phyloP scores from a whole-genome alignment of 30 jellyfish, hydroid and myxozoan species.

The Hydra vulgaris region DNA sequence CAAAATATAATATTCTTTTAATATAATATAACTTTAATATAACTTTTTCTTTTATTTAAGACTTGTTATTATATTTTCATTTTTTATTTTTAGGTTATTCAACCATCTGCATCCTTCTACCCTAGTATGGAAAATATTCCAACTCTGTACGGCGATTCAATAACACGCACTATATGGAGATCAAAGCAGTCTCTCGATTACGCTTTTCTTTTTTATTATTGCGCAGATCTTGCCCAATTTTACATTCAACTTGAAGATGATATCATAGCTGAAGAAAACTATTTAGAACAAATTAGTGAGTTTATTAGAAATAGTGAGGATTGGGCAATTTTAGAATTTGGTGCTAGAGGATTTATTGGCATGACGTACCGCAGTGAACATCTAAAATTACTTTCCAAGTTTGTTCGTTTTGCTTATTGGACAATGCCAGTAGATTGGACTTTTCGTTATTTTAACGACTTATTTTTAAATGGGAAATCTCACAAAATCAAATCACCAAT shows the following conservation, averaged over 20 bases:
- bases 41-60: too few relatives aligned
- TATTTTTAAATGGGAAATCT: slow-evolving; percentile 24
- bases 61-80: too few relatives aligned
- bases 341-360: slow-evolving; percentile 94
- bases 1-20: too few relatives aligned
- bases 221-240: slow-evolving; percentile 55
- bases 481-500: slow-evolving; percentile 40
- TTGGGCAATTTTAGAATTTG: slow-evolving; percentile 93
- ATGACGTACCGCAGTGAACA: slow-evolving; percentile 72
- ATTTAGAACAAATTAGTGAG: slow-evolving; percentile 35
- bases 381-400: slow-evolving; percentile 52
- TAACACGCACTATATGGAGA: slow-evolving; percentile 71
- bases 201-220: slow-evolving; percentile 56
- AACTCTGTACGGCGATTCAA: slow-evolving; percentile 63
- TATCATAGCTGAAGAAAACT: slow-evolving; percentile 54
- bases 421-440: slow-evolving; percentile 97
- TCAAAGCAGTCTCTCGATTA: slow-evolving; percentile 88
- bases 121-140: slow-evolving; percentile 56
- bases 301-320: slow-evolving; percentile 31
- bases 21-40: too few relatives aligned
- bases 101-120: slow-evolving; percentile 39
- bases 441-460: slow-evolving; percentile 75
- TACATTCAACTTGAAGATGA: slow-evolving; percentile 94
- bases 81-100: slow-evolving; percentile 35
- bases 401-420: slow-evolving; percentile 58